Conservation (phyloP, 2,113 vertebrate genomes). For the Cacatua alba region DNA sequence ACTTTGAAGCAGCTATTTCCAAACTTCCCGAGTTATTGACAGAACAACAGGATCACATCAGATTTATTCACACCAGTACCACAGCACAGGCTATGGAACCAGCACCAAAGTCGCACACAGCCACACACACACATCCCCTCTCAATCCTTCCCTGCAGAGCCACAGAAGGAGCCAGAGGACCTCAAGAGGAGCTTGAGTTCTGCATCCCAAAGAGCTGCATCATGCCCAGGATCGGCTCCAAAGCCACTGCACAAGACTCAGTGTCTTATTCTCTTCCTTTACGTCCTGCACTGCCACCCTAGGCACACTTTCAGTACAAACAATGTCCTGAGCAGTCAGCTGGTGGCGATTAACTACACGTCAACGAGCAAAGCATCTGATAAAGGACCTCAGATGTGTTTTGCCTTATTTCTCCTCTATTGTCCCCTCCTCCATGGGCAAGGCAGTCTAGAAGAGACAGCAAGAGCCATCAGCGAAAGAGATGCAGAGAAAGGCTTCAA, state of each 20-base stretch:
- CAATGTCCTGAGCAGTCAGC: neutral
- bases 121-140: neutral
- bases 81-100: neutral
- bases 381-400: neutral
- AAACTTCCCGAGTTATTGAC: slow-evolving; percentile 26
- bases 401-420: neutral
- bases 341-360: rapidly evolving
- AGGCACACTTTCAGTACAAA: rapidly evolving
- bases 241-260: neutral
- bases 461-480: neutral
- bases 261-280: neutral
- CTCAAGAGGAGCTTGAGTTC: neutral
- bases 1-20: neutral
- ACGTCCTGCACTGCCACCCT: neutral
- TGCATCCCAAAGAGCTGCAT: neutral
- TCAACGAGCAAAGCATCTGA: neutral
- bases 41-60: neutral
- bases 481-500: neutral
- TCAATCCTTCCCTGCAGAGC: no score
- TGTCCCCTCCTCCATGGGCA: neutral
- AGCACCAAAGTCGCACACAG: rapidly evolving
- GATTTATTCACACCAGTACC: neutral
- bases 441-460: neutral
- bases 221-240: rapidly evolving
- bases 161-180: neutral